Base-by-base conservation (phyloP, 2,797 vertebrate genomes). In the Gymnocypris eckloni region DNA sequence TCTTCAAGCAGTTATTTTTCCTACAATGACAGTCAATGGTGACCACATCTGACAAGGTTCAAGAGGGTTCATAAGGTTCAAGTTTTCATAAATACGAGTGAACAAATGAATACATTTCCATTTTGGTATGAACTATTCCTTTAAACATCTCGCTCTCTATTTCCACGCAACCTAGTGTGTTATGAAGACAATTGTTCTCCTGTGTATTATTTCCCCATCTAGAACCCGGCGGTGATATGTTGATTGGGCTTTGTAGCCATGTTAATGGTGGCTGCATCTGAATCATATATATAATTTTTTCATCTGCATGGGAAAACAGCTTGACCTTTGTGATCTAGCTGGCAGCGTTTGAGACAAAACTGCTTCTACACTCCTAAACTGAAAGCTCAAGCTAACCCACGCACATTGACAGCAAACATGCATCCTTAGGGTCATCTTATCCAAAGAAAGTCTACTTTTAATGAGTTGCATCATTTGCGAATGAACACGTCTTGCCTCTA, bases 271-370 rank as follows among this genome's bases (percentile, higher is more conserved):
- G 3, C n/a, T n/a, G 56, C 33, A 4, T 54, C 25, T 69, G 37
- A 69, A 56, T 69, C 13, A 2, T 45, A 48, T 69, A 66, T 77
- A 43, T 43, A 22, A 16, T 50, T 75, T 45, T 61, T 59, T 13
- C 61, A 22, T 48, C 54, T 77, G 18, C n/a, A 56, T 54, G 10
- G 61, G 61, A 25, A 50, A 83, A 71, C 54, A 15, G 81, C 69
- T 66, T 73, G 81, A 83, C 81, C 67, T 72, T 64, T 72, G 8
- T 66, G 67, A 72, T 71, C 81, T 45, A 16, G 66, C 86, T 79
- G 16, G 54, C 52, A 73, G 86, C 81, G 11, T 50, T 79, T 64
- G 48, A 67, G 78, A 79, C 69, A 41, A 50, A 70, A 71, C 59
- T 45, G 28, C 52, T 83, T 79, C 37, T 45, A n/a, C 39, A 69